A percentile compares a stretch with the other conserved stretches of the same genome.
Evolutionary conservation across 2,888 invertebrate genomes (phyloP).

Genomic region (Dexiosoma caninum): DNA sequence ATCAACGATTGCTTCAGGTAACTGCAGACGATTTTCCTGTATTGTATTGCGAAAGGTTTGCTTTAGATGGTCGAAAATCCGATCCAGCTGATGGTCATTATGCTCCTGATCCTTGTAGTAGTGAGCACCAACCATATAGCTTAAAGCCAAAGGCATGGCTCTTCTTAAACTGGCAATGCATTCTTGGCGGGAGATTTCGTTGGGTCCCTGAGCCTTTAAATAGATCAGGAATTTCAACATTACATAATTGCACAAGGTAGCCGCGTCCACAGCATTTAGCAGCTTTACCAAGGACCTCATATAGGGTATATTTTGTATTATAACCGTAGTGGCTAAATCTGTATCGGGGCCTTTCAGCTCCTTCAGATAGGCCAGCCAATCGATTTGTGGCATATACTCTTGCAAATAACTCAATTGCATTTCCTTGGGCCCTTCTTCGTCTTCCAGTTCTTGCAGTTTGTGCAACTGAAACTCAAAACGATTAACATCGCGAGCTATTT

Average conservation of each 20-base stretch:
- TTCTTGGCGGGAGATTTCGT: conserved; percentile 71
- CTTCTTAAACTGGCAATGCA: conserved; percentile 72
- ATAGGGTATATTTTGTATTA: conserved; percentile 72
- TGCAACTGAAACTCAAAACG: conserved; percentile 72
- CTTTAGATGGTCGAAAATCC: conserved; percentile 69
- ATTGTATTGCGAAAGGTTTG: conserved; percentile 68
- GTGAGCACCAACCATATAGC: conserved; percentile 71
- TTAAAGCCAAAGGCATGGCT: conserved; percentile 74
- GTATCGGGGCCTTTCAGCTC: conserved; percentile 67
- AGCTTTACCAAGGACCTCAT: conserved; percentile 70
- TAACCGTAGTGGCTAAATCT: conserved; percentile 69
- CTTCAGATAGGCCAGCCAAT: conserved; percentile 70
- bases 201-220: conserved; percentile 72
- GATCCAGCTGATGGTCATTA: conserved; percentile 65
- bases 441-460: conserved; percentile 69
- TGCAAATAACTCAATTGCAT: conserved; percentile 73
- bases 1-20: conserved; percentile 68
- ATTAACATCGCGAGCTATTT: conserved; percentile 70
- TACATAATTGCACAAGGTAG: conserved; percentile 72
- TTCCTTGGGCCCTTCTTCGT: conserved; percentile 72
- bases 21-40: conserved; percentile 70
- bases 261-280: conserved; percentile 66
- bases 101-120: conserved; percentile 67
- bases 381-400: conserved; percentile 71
- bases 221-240: conserved; percentile 73